Evolutionary conservation across 2,888 invertebrate species (phyloP), one percentile per base, ranked within the genome.

Genomic region (Saturnia japonica): DNA sequence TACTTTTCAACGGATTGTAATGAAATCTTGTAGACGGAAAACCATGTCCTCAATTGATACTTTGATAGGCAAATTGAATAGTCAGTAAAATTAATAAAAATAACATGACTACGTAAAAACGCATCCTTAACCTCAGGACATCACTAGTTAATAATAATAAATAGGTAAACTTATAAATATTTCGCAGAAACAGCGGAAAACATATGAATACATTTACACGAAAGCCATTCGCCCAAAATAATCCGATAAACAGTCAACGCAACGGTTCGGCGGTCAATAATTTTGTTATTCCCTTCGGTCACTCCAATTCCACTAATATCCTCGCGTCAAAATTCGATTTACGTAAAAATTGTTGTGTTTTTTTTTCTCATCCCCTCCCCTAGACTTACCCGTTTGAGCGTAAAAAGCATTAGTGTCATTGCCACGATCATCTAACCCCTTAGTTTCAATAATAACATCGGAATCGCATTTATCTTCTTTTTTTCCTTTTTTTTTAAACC

Each of bases 261-360:
- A 87, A 86, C 87, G 86, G 84, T 80, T 85, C 85, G 80, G 74
- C 87, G 87, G 87, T 83, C 88, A 83, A 87, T 92, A 90, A 91
- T 89, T 88, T 82, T 85, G 84, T 88, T 87, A 84, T 85, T 88
- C 88, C 88, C 88, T 85, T 75, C 85, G 91, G 90, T 88, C 89
- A 90, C 83, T 89, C 85, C 89, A 90, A 91, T 91, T 90, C 85
- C 75, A 80, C 82, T 88, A 90, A 90, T 87, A 91, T 86, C 85
- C 85, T 83, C 76, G 82, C 80, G 84, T 88, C 88, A 88, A 88
- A 91, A 92, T 86, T 89, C 84, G 85, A 91, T 92, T 93, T 90
- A 88, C 88, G 85, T 82, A 89, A 90, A 90, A 88, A 90, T 89
- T 83, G 80, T 78, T 82, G 81, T 85, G 82, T 80, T 60, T 60